Percentiles rank a stretch among this genome's conserved stretches.
Evolutionary conservation across 64 coral and sea anemone genomes (phyloP).

Genomic region (Dendronephthya gigantea): DNA sequence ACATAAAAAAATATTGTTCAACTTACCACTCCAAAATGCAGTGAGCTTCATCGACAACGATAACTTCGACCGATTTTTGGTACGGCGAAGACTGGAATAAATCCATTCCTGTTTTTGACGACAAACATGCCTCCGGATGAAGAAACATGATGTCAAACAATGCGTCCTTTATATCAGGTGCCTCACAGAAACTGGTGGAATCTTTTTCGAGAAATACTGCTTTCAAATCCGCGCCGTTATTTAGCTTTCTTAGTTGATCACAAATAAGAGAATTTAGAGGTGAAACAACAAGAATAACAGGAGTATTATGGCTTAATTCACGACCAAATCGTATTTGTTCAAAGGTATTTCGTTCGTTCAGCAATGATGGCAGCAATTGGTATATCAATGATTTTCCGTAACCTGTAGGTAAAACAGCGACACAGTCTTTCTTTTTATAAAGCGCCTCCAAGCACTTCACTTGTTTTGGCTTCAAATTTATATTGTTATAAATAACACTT

Average conservation of each 20-base stretch:
- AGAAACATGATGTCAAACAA: slow-evolving; percentile 23
- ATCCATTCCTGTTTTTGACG: slow-evolving; percentile 8
- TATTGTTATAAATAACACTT: not conserved
- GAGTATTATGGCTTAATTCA: not conserved
- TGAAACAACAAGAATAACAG: slow-evolving; percentile 20
- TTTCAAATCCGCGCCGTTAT: not conserved
- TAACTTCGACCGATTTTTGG: slow-evolving; percentile 24
- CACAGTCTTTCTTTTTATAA: slow-evolving; percentile 9
- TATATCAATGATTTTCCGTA: slow-evolving; percentile 9
- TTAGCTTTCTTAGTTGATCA: not conserved
- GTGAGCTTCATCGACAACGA: slow-evolving; percentile 42
- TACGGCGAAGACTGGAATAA: slow-evolving; percentile 21
- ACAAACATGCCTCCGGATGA: slow-evolving; percentile 32
- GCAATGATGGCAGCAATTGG: not conserved
- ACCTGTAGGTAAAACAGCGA: slow-evolving; percentile 23
- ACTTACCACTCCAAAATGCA: slow-evolving; percentile 52
- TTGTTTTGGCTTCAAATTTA: slow-evolving; percentile 47
- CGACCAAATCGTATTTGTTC: not conserved
- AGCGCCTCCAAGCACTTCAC: slow-evolving; percentile 26
- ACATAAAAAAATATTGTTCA: too few relatives aligned
- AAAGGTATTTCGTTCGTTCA: too few relatives aligned
- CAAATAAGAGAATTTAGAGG: slow-evolving; percentile 19
- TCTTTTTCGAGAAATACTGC: not conserved
- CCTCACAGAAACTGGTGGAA: too few relatives aligned
- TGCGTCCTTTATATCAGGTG: not conserved